Evolutionary conservation across 2,113 vertebrate genomes (phyloP).

Genomic region (Zapus hudsonius): DNA sequence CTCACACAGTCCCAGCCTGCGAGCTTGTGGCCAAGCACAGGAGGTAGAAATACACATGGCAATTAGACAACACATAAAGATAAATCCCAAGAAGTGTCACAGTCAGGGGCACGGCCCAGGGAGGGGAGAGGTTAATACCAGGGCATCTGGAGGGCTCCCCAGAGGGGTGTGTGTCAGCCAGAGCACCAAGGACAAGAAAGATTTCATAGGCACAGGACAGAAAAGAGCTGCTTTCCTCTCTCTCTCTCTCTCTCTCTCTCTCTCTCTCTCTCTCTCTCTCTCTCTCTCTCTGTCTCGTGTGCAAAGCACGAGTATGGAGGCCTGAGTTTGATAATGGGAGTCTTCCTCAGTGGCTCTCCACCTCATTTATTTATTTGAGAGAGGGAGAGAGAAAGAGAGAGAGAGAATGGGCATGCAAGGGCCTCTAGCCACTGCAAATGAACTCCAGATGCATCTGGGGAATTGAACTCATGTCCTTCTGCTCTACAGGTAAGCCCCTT

Average conservation of each 20-base stretch:
- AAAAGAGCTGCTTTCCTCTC: neutral
- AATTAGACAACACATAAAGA: slow-evolving; percentile 53
- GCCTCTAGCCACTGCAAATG: no score
- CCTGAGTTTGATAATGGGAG: neutral
- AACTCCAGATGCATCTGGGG: no score
- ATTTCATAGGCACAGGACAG: neutral
- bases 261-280: no score
- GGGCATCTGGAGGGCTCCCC: neutral
- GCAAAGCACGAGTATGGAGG: neutral
- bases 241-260: no score
- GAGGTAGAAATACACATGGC: slow-evolving; percentile 56
- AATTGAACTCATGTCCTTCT: no score
- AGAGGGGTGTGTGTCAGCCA: neutral
- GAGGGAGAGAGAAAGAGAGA: no score
- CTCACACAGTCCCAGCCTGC: slow-evolving; percentile 52
- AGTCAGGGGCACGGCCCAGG: neutral
- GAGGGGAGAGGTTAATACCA: neutral
- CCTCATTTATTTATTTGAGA: no score
- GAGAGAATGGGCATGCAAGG: no score
- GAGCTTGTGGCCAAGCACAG: slow-evolving; percentile 60
- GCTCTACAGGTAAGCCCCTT: no score
- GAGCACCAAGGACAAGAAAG: neutral
- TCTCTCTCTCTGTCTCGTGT: no score
- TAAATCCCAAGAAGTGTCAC: slow-evolving; percentile 12
- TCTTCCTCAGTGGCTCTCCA: neutral